These are phyloP conservation scores for Drosophila hamatofila DNA, from an alignment of 2,888 invertebrate species.

Conservation along the genomic window DNA sequence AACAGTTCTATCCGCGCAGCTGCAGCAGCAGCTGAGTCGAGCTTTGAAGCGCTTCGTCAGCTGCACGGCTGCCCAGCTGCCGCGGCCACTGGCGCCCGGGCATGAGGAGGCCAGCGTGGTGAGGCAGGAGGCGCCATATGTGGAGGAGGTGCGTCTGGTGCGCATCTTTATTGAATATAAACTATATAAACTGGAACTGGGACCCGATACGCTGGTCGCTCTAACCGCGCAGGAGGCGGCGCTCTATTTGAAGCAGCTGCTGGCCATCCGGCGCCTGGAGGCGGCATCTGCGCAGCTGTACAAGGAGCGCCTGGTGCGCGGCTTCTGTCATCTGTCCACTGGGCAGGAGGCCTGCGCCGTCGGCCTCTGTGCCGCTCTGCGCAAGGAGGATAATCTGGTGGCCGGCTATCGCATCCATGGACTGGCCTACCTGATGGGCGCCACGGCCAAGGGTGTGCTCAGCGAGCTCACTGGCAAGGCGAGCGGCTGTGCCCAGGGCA, in stretches of 20 bases:
- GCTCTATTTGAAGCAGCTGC: conserved; percentile 90
- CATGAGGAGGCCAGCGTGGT: background rate
- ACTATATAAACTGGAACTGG: conserved; percentile 93
- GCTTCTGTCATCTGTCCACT: conserved; percentile 98
- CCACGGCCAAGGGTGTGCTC: conserved; percentile 90
- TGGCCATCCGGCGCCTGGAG: conserved; percentile 94
- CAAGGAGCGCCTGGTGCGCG: conserved; percentile 96
- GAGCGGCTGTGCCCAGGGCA: conserved; percentile 95
- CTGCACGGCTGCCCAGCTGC: conserved; percentile 21
- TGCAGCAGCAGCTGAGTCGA: background rate
- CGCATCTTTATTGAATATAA: conserved; percentile 86
- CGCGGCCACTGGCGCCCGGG: conserved; percentile 24
- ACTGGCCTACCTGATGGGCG: conserved; percentile 97
- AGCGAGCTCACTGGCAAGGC: conserved; percentile 95
- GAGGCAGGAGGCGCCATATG: background rate
- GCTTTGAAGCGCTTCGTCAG: background rate
- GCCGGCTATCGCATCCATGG: conserved; percentile 99
- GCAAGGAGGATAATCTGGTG: conserved; percentile 94
- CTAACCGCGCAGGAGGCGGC: conserved; percentile 94
- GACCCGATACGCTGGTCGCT: conserved; percentile 90
- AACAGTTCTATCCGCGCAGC: background rate
- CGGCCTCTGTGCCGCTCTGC: conserved; percentile 95
- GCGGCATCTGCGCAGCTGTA: conserved; percentile 96
- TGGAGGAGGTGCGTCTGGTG: conserved; percentile 22
- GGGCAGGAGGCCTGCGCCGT: conserved; percentile 90